phyloP scores from a whole-genome alignment of 2,888 invertebrate genomes.

The Liodrosophila aerea region DNA sequence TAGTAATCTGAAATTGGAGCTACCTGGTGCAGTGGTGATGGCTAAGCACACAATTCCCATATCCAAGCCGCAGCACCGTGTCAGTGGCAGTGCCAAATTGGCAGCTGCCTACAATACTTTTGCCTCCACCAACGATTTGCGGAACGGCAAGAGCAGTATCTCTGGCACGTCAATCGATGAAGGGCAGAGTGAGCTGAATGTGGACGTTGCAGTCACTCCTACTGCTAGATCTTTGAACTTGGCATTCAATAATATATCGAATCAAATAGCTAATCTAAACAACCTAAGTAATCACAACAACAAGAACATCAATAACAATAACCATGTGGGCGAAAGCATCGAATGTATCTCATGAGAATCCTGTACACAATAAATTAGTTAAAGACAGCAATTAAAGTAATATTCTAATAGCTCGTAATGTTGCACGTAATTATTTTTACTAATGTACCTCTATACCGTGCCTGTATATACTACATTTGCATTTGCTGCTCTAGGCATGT shows the following conservation, averaged over 20 bases:
- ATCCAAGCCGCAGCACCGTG: conserved; percentile 66
- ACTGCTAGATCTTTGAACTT: conserved; percentile 66
- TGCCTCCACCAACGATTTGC: conserved; percentile 66
- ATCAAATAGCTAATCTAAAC: conserved; percentile 66
- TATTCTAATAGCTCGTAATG: conserved; percentile 2
- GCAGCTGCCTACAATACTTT: conserved; percentile 37
- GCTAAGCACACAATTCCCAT: conserved; percentile 39
- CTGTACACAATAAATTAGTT: conserved; percentile 64
- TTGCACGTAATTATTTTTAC: conserved; percentile 35
- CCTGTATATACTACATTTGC: conserved; percentile 30
- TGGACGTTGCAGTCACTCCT: conserved; percentile 31
- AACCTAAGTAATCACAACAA: conserved; percentile 50
- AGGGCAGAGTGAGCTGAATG: conserved; percentile 39
- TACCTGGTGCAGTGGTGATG: conserved; percentile 32
- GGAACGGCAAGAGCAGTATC: conserved; percentile 66
- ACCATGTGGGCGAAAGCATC: conserved; percentile 72
- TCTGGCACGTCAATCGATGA: conserved; percentile 74
- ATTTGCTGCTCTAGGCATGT: too few species aligned
- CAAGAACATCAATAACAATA: conserved; percentile 55
- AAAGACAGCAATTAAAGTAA: conserved; percentile 7
- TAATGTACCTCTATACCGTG: conserved; percentile 24
- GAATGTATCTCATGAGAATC: conserved; percentile 79
- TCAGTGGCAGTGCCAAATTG: conserved; percentile 39
- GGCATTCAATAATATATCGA: conserved; percentile 58
- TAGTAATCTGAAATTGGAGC: conserved; percentile 50